phyloP scores from a whole-genome alignment of 2,797 vertebrate genomes.

The Buphagus erythrorhynchus region DNA sequence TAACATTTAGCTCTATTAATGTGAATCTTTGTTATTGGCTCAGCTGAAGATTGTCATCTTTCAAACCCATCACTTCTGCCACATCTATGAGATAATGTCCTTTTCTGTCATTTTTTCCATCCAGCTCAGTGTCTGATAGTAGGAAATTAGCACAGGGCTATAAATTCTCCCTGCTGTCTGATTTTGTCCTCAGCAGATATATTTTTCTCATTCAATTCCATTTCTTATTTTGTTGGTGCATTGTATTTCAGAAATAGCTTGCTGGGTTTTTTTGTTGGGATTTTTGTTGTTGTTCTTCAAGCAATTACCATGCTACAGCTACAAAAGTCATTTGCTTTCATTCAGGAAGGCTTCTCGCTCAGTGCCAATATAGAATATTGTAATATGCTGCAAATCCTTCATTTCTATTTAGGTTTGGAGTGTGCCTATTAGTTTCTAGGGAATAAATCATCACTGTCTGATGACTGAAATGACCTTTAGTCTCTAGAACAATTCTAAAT shows the following conservation, averaged over 20 bases:
- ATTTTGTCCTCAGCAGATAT: not conserved
- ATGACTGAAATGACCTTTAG: slow-evolving; percentile 1
- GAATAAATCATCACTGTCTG: slow-evolving; percentile 31
- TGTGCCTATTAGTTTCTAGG: not conserved
- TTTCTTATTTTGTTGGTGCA: not conserved
- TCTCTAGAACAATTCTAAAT: not conserved
- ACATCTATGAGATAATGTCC: not conserved
- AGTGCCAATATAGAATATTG: not conserved
- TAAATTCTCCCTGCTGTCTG: slow-evolving; percentile 9
- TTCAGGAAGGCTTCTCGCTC: not conserved
- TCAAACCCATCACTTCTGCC: not conserved
- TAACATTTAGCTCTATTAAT: not conserved
- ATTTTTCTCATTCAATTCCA: not conserved
- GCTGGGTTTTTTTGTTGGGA: not conserved
- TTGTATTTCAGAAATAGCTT: not conserved
- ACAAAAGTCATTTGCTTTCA: not conserved
- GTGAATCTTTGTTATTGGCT: not conserved
- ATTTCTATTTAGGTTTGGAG: slow-evolving; percentile 13
- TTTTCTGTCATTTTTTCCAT: not conserved
- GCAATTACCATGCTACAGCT: not conserved
- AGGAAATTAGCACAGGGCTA: not conserved
- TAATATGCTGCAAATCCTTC: not conserved
- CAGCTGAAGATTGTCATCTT: not conserved
- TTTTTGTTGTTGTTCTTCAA: not conserved
- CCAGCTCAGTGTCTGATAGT: not conserved